Evolutionary conservation across 2,113 vertebrate species (phyloP), one percentile per base, ranked within the genome.

Genomic region (Colistium nudipinnis): DNA sequence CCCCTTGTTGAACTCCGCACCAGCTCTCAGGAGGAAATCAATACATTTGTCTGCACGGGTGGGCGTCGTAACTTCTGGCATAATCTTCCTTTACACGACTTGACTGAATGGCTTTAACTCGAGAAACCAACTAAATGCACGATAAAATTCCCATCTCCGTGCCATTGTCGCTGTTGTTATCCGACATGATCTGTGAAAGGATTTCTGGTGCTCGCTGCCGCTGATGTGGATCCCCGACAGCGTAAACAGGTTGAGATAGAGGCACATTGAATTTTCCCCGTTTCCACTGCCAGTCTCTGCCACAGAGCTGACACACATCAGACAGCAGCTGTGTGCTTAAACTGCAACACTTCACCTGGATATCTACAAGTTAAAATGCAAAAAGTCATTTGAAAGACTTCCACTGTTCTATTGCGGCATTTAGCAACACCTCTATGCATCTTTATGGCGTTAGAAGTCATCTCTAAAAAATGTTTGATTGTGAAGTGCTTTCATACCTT

Each of bases 211-310:
- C 24, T 62, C 0, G 63, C 60, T 55, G 65, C 53, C 70, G 61
- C 63, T 54, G 75, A 57, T 82, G 53, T 69, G 75, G 43, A 66
- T 80, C 30, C 62, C 62, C 76, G 67, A 85, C 67, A 73, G 62
- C 72, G 43, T 74, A 65, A 87, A 76, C 62, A 74, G 59, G 76
- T 59, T 67, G 47, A 74, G 60, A 81, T 54, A 45, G 49, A 84
- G 57, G 31, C 64, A 63, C 67, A 74, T 3, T 45, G 68, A 38
- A 61, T 68, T 41, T 54, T 48, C 0, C 27, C 31, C 30, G 28
- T 72, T 65, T 63, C 28, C 56, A 24, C 51, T 39, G 65, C 57
- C 51, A 47, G 53, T 48, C 33, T 52, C 35, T 7, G 2, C 39
- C 24, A 25, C 49, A 51, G 43, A 73, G 59, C 54, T 60, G 30